These are phyloP conservation scores for Rhodophaea formosa DNA, from an alignment of 2,888 invertebrate genomes.

Conservation along the genomic window DNA sequence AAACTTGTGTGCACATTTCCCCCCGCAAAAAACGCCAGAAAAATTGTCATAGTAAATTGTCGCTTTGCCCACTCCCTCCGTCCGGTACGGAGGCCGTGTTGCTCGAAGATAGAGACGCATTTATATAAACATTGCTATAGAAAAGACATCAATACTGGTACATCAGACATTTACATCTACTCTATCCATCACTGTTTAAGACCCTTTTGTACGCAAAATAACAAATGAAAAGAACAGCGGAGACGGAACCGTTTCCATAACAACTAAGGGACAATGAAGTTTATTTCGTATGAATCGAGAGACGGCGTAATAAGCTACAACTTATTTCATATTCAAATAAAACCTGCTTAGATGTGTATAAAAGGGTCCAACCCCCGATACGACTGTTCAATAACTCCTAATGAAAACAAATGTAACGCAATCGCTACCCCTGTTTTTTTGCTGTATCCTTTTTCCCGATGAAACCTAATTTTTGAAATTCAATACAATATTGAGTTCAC, in stretches of 20 bases:
- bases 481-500: too few relatives aligned
- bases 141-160: not conserved
- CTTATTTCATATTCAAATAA: slow-evolving; percentile 43
- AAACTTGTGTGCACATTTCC: too few relatives aligned
- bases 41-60: too few relatives aligned
- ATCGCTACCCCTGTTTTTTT: slow-evolving; percentile 59
- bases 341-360: slow-evolving; percentile 45
- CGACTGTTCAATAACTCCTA: slow-evolving; percentile 61
- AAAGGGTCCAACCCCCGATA: slow-evolving; percentile 40
- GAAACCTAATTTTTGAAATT: slow-evolving; percentile 48
- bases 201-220: not conserved
- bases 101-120: too few relatives aligned
- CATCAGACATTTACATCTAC: not conserved
- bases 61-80: too few relatives aligned
- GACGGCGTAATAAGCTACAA: slow-evolving; percentile 15
- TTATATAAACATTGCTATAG: not conserved
- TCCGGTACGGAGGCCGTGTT: too few relatives aligned
- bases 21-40: too few relatives aligned
- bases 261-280: not conserved
- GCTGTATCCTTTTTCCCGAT: slow-evolving; percentile 50
- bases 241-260: not conserved
- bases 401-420: slow-evolving; percentile 68
- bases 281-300: not conserved
- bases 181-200: too few relatives aligned
- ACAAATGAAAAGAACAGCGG: not conserved